Percentiles rank a stretch among this genome's conserved stretches.
Conservation (phyloP, 2,888 invertebrate species). For the Troilus luridus region DNA sequence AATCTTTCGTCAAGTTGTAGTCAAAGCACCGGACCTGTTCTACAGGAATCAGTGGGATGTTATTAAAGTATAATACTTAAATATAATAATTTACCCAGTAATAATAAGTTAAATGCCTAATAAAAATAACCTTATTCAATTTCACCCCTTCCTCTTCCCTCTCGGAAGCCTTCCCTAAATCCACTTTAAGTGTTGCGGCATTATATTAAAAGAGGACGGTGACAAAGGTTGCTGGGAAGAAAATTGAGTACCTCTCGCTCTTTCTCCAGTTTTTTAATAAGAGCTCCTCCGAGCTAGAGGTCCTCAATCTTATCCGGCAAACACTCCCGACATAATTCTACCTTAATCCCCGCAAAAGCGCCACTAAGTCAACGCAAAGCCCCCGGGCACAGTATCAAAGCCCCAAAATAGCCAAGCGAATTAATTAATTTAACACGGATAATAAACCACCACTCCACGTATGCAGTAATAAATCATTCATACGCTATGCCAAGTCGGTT, state of each 20-base stretch:
- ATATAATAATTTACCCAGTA: neutral
- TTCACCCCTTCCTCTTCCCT: neutral
- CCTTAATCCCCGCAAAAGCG: slow-evolving; percentile 31
- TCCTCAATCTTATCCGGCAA: neutral
- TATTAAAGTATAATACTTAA: neutral
- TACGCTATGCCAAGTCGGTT: neutral
- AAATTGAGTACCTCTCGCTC: neutral
- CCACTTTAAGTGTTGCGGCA: neutral
- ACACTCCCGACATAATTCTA: neutral
- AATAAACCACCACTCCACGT: slow-evolving; percentile 23
- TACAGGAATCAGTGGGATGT: no score
- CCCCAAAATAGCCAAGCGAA: neutral
- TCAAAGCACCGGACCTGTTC: no score
- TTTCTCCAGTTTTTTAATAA: slow-evolving; percentile 38
- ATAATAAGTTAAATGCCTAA: neutral
- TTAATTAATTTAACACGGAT: slow-evolving; percentile 38
- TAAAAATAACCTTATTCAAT: no score
- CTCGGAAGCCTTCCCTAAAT: neutral
- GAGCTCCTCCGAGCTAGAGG: neutral
- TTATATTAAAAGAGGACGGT: slow-evolving; percentile 4
- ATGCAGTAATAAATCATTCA: neutral
- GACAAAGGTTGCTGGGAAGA: neutral
- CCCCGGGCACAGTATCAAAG: neutral
- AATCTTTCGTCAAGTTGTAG: no score
- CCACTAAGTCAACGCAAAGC: neutral